Evolutionary conservation across 2,797 vertebrate genomes (phyloP).

Genomic region (Sarcophilus harrisii): DNA sequence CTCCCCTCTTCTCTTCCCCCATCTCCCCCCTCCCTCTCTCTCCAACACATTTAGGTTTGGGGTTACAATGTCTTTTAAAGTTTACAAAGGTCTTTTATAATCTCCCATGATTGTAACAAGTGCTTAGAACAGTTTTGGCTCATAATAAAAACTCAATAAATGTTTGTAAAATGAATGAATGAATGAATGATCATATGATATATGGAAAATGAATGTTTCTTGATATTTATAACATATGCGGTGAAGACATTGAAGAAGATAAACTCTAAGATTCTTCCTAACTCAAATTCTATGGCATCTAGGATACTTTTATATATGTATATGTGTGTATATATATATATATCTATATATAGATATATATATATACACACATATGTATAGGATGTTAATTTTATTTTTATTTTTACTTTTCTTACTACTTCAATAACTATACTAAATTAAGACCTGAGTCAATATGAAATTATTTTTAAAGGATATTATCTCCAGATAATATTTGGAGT

Average conservation of each 20-base stretch:
- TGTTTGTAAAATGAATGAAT: background rate
- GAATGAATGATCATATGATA: background rate
- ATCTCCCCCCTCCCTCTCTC: too few species aligned
- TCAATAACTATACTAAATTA: constrained; percentile 11
- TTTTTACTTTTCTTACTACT: constrained; percentile 1
- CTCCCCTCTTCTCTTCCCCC: too few species aligned
- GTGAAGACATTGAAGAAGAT: background rate
- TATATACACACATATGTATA: background rate
- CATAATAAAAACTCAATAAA: background rate
- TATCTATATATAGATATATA: background rate
- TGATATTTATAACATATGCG: background rate
- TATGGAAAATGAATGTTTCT: background rate
- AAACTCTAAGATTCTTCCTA: background rate
- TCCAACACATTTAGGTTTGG: background rate
- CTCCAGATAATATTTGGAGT: background rate
- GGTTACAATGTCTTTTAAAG: background rate
- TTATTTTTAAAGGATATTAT: background rate
- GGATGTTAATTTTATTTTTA: background rate
- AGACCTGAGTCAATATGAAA: background rate
- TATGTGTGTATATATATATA: too few species aligned
- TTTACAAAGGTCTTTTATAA: background rate
- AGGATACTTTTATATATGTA: background rate
- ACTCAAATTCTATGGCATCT: background rate
- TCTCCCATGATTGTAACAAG: background rate
- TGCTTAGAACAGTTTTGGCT: background rate